These are phyloP conservation scores for Tachina lurida DNA, from an alignment of 2,888 invertebrate species.

Conservation along the genomic window DNA sequence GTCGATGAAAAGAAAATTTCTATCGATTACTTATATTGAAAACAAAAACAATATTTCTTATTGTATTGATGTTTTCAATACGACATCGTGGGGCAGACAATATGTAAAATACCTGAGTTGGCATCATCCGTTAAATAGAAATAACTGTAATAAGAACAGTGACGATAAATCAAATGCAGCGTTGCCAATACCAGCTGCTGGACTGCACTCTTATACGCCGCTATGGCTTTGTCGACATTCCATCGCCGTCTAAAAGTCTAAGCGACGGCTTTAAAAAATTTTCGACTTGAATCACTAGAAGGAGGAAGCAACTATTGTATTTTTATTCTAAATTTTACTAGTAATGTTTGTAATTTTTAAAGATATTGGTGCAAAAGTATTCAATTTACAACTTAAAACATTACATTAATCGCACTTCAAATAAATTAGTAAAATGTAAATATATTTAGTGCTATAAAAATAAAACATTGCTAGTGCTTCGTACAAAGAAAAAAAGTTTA, in stretches of 20 bases:
- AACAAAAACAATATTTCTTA: too few relatives aligned
- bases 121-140: too few relatives aligned
- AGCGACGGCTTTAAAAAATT: not conserved
- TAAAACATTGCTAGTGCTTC: conserved; percentile 67
- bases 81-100: too few relatives aligned
- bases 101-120: too few relatives aligned
- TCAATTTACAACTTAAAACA: conserved; percentile 3
- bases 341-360: conserved; percentile 1
- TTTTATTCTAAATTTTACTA: not conserved
- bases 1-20: too few relatives aligned
- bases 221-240: too few relatives aligned
- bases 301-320: conserved; percentile 9
- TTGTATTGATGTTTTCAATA: too few relatives aligned
- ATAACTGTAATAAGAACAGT: too few relatives aligned
- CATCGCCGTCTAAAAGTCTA: not conserved
- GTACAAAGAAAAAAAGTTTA: conserved; percentile 34
- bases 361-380: conserved; percentile 42
- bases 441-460: conserved; percentile 29
- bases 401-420: not conserved
- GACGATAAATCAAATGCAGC: too few relatives aligned
- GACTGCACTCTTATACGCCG: too few relatives aligned
- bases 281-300: not conserved
- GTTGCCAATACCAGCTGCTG: too few relatives aligned
- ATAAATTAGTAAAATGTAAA: conserved; percentile 52
- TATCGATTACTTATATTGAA: too few relatives aligned